phyloP scores from a whole-genome alignment of 1,140 invertebrate genomes.

The Camponotus floridanus region DNA sequence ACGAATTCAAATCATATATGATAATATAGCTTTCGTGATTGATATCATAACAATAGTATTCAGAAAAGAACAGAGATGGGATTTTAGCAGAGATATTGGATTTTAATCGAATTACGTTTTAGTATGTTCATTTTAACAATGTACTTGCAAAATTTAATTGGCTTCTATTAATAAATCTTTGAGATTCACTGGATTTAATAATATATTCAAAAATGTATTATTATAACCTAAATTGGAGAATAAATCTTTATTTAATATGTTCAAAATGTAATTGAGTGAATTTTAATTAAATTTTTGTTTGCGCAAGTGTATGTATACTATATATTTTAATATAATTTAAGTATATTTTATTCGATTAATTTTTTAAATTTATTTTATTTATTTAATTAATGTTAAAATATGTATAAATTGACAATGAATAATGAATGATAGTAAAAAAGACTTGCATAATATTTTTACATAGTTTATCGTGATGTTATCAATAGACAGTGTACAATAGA shows the following conservation, averaged over 20 bases:
- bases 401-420: not conserved
- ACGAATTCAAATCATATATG: conserved; percentile 4
- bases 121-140: not conserved
- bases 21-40: conserved; percentile 20
- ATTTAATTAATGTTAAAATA: not conserved
- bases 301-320: not conserved
- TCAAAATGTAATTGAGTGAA: conserved; percentile 35
- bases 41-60: conserved; percentile 16
- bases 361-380: not conserved
- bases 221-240: not conserved
- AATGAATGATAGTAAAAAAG: not conserved
- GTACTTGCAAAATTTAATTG: conserved; percentile 25
- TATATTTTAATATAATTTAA: not conserved
- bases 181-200: not conserved
- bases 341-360: not conserved
- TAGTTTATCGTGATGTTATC: not conserved
- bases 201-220: conserved; percentile 21
- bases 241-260: conserved; percentile 42
- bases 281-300: conserved; percentile 50
- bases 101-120: conserved; percentile 46
- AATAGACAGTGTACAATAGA: not conserved
- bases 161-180: conserved; percentile 28
- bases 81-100: conserved; percentile 14
- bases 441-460: not conserved
- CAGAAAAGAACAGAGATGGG: conserved; percentile 6